Percentiles rank a stretch among this genome's conserved stretches.
These are phyloP conservation scores for Camelus bactrianus DNA, from an alignment of 2,113 vertebrate species.

Conservation along the genomic window DNA sequence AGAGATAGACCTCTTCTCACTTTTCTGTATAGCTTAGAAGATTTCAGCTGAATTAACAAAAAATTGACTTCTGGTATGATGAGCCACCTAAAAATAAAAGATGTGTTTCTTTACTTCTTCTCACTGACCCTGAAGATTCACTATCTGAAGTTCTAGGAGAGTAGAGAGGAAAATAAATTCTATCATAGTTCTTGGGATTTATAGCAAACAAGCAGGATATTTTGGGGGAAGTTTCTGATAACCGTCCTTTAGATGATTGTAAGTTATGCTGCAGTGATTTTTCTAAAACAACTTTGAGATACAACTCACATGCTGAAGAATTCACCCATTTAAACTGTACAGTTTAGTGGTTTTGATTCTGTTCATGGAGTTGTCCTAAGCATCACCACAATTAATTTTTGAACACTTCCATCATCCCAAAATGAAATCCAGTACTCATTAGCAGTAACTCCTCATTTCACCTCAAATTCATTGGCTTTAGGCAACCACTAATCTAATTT, in stretches of 20 bases:
- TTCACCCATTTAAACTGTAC: not conserved
- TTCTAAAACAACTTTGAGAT: constrained; percentile 2
- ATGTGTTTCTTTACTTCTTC: not conserved
- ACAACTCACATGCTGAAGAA: not conserved
- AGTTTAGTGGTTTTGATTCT: not conserved
- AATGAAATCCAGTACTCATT: not conserved
- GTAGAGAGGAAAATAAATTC: constrained; percentile 34
- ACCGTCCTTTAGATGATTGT: not conserved
- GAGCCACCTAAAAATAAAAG: not conserved
- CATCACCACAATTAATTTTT: not conserved
- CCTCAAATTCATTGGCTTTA: not conserved
- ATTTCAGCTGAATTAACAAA: not conserved
- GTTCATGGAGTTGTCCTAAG: not conserved
- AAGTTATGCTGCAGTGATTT: constrained; percentile 23
- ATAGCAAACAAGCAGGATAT: not conserved
- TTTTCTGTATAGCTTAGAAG: not conserved
- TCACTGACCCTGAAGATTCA: not conserved
- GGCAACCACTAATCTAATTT: not conserved
- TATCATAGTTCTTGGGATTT: constrained; percentile 4
- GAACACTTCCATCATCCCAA: not conserved
- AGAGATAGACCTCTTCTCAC: not conserved
- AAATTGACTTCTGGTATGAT: constrained; percentile 16
- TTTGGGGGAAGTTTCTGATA: constrained; percentile 3
- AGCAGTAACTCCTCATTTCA: not conserved
- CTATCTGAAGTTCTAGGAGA: constrained; percentile 31